Evolutionary conservation across 2,113 vertebrate species (phyloP), one percentile per base, ranked within the genome.

Genomic region (Malaclemys terrapin): DNA sequence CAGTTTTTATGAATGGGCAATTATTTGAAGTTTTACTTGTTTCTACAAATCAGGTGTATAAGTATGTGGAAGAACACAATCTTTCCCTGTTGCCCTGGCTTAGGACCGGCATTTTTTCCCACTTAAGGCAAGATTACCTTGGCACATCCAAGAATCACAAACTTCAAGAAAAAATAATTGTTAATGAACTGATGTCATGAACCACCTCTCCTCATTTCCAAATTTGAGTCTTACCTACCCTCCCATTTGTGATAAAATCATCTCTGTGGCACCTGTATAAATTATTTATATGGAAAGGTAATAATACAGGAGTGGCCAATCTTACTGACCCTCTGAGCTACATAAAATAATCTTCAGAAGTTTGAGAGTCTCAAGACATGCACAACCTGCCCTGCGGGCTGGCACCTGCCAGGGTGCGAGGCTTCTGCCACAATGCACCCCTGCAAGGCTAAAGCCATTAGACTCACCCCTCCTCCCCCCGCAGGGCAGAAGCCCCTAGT

Each of bases 141-240:
- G 42, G 45, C 24, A 3, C 72, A 16, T 11, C 7, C 42, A 78
- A n/a, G 16, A 45, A 19, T 45, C 72, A 76, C 72, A 76, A 83
- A n/a, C 38, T 76, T 81, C 27, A 92, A 24, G 14, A 29, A 3
- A 84, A 85, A 35, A 4, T 91, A 50, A 13, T 22, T 78, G 9
- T 8, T 93, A 20, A 5, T 62, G 79, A 27, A 0, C 2, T 0
- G 19, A 8, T 1, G 20, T 62, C 75, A 90, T 52, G 57, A 69
- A 72, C 7, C 6, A 6, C 14, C 53, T 49, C 45, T 45, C 31
- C 20, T 84, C 27, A 24, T 29, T 78, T 19, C 24, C n/a, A 35
- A 72, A 72, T 4, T 22, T 0, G 3, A 80, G 52, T 27, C 84
- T 2, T 2, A 50, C 12, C 49, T 1, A 0, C 35, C 42, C 47